phyloP scores from a whole-genome alignment of 2,797 vertebrate genomes.

The Remorina albescens region DNA sequence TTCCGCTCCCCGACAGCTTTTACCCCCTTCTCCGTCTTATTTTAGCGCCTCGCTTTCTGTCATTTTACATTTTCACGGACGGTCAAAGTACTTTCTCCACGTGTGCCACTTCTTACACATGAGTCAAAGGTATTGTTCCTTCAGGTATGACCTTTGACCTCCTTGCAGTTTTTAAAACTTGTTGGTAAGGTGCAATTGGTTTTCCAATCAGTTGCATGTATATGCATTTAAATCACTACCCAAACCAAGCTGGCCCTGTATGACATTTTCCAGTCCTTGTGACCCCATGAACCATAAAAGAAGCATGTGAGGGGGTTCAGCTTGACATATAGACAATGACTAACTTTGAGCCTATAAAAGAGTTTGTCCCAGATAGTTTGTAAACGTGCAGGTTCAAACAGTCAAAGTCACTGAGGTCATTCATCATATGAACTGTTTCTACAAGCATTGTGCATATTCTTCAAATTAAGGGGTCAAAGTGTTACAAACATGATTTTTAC shows the following conservation, averaged over 20 bases:
- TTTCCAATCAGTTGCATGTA: background rate
- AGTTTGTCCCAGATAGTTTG: slow-evolving; percentile 12
- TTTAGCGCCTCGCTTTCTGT: background rate
- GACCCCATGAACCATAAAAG: slow-evolving; percentile 33
- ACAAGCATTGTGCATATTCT: background rate
- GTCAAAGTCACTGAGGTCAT: slow-evolving; percentile 6
- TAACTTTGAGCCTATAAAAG: slow-evolving; percentile 2
- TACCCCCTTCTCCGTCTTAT: background rate
- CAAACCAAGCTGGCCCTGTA: background rate
- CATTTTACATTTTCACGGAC: background rate
- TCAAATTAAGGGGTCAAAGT: background rate
- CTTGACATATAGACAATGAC: slow-evolving; percentile 11
- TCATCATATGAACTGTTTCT: background rate
- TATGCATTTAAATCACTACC: background rate
- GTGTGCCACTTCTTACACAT: background rate
- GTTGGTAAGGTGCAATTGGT: background rate
- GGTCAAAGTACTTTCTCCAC: background rate
- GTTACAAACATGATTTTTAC: too few relatives aligned
- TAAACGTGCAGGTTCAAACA: slow-evolving; percentile 3
- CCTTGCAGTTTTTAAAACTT: slow-evolving; percentile 18
- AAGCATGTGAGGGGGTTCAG: slow-evolving; percentile 24
- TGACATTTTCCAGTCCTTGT: slow-evolving; percentile 4
- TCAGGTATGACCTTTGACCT: slow-evolving; percentile 36
- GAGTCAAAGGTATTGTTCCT: background rate
- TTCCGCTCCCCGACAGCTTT: slow-evolving; percentile 41